Evolutionary conservation across 53 echinoderm and acorn worm species (phyloP).

Genomic region (Hippasteria phrygiana): DNA sequence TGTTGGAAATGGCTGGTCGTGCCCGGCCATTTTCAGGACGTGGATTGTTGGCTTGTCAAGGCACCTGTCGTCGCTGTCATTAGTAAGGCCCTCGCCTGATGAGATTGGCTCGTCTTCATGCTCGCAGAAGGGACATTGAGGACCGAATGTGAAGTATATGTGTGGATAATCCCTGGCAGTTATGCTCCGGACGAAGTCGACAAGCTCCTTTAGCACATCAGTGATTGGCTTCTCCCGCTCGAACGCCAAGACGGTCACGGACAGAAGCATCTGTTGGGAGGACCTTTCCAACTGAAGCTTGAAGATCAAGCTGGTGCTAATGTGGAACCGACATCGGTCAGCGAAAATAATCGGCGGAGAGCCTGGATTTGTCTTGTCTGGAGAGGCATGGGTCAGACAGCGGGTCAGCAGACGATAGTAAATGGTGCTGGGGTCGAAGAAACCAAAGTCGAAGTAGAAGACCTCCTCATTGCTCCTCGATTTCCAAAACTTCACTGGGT

Average conservation of each 20-base stretch:
- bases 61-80: not conserved
- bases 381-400: conserved; percentile 15
- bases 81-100: not conserved
- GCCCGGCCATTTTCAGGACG: conserved; percentile 31
- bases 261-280: conserved; percentile 36
- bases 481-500: conserved; percentile 13
- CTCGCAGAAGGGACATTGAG: conserved; percentile 20
- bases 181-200: conserved; percentile 20
- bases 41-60: not conserved
- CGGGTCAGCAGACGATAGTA: conserved; percentile 41
- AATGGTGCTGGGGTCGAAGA: conserved; percentile 49
- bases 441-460: conserved; percentile 46
- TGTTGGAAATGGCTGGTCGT: conserved; percentile 33
- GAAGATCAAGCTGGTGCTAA: conserved; percentile 21
- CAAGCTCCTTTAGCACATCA: not conserved
- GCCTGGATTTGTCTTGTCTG: not conserved
- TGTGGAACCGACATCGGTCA: conserved; percentile 38
- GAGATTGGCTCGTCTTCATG: not conserved
- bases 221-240: not conserved
- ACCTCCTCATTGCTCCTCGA: conserved; percentile 16
- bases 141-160: conserved; percentile 29
- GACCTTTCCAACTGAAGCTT: conserved; percentile 42
- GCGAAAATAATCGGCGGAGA: conserved; percentile 21
- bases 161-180: conserved; percentile 17
- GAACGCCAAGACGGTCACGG: conserved; percentile 24